These are phyloP conservation scores for Eubucco bourcierii DNA, from an alignment of 2,113 vertebrate species.

Conservation along the genomic window DNA sequence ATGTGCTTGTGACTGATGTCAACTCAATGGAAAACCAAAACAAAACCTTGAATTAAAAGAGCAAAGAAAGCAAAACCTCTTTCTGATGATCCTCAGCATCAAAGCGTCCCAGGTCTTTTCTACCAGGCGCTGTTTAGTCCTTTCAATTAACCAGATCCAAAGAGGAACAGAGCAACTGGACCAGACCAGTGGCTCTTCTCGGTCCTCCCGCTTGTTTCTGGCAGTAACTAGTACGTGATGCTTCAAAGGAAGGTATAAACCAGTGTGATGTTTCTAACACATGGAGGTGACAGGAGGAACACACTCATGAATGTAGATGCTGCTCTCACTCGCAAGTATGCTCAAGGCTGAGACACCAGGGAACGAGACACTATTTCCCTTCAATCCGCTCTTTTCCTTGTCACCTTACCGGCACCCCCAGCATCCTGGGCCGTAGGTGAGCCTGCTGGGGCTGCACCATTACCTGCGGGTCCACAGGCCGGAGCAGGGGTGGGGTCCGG, in stretches of 20 bases:
- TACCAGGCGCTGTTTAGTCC: not conserved
- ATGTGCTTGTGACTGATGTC: conserved; percentile 47
- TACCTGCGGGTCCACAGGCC: conserved; percentile 94
- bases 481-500: conserved; percentile 93
- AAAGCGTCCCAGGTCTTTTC: not conserved
- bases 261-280: conserved; percentile 40
- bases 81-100: conserved; percentile 40
- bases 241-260: conserved; percentile 67
- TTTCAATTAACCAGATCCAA: conserved; percentile 9
- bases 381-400: not conserved
- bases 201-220: conserved; percentile 44
- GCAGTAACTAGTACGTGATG: conserved; percentile 40
- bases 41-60: conserved; percentile 43
- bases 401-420: conserved; percentile 20
- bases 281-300: conserved; percentile 57
- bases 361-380: not conserved
- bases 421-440: not conserved
- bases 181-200: conserved; percentile 31
- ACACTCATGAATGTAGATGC: conserved; percentile 50
- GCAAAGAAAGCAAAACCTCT: conserved; percentile 54
- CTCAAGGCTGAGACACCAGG: not conserved
- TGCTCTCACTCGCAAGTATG: not conserved
- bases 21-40: conserved; percentile 59
- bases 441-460: not conserved
- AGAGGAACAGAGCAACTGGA: conserved; percentile 30